These are phyloP conservation scores for Gerris lacustris DNA, from an alignment of 2,888 invertebrate genomes.

Conservation along the genomic window DNA sequence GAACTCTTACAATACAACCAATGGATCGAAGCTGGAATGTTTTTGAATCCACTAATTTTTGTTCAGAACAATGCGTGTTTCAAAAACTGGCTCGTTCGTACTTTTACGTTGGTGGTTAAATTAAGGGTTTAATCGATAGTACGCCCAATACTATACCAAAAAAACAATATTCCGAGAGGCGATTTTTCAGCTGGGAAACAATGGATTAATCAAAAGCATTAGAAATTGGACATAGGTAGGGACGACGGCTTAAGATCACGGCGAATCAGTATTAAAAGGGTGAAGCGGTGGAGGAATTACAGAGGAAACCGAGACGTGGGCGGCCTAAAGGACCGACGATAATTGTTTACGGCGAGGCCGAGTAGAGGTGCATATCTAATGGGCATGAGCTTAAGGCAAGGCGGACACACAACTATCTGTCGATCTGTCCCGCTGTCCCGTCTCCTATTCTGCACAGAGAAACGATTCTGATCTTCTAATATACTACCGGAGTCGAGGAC, in stretches of 20 bases:
- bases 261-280: not conserved
- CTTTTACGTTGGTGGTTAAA: too few species aligned
- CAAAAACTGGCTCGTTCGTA: too few species aligned
- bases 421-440: not conserved
- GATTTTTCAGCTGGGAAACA: not conserved
- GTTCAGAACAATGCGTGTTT: too few species aligned
- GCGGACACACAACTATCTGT: not conserved
- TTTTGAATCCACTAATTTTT: too few species aligned
- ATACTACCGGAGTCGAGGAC: not conserved
- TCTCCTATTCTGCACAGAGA: not conserved
- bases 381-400: not conserved
- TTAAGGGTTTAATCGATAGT: too few species aligned
- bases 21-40: too few species aligned
- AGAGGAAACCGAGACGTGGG: not conserved
- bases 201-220: not conserved
- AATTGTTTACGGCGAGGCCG: not conserved
- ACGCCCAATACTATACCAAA: not conserved
- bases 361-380: not conserved
- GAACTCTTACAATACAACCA: too few species aligned
- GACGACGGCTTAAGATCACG: not conserved
- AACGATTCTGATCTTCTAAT: not conserved
- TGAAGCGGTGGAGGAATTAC: not conserved
- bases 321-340: constrained; percentile 3
- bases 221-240: not conserved
- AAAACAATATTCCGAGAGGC: not conserved